Evolutionary conservation across 2,797 vertebrate genomes (phyloP).

Genomic region (Chaetodon trifasciatus): DNA sequence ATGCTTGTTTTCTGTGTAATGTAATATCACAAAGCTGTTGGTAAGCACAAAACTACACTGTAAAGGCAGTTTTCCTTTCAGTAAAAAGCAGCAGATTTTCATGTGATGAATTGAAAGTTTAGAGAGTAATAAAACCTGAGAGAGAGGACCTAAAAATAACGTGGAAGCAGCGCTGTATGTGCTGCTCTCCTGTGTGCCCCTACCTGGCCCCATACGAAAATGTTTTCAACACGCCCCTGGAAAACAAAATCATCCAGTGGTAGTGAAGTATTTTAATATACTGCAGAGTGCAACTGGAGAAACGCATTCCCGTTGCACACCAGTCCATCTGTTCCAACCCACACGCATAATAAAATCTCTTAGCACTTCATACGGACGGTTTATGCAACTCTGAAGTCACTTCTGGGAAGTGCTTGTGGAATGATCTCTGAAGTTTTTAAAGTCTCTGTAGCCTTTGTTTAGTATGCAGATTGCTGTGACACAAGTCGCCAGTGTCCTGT

Average conservation of each 20-base stretch:
- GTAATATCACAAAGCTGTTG: conserved; percentile 3
- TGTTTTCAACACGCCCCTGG: conserved; percentile 4
- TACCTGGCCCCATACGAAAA: conserved; percentile 23
- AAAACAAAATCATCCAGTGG: conserved; percentile 22
- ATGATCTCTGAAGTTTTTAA: conserved; percentile 21
- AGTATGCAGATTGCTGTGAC: conserved; percentile 20
- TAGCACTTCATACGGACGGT: conserved; percentile 62
- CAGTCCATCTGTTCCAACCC: conserved; percentile 66
- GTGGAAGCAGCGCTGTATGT: neutral
- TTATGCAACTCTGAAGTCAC: conserved; percentile 66
- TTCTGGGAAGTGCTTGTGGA: conserved; percentile 61
- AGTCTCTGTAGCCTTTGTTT: conserved; percentile 19
- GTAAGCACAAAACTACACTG: neutral
- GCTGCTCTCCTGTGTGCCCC: conserved; percentile 9
- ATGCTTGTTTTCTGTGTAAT: conserved; percentile 12
- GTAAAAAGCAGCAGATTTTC: neutral
- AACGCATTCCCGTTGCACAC: conserved; percentile 48
- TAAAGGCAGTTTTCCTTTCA: neutral
- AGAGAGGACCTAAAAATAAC: conserved; percentile 1
- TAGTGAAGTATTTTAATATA: conserved; percentile 41
- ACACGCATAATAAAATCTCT: conserved; percentile 67
- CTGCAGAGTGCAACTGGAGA: conserved; percentile 32
- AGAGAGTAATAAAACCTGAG: neutral
- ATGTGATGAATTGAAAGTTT: neutral
- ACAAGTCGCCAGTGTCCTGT: neutral